Conservation (phyloP, 1,140 invertebrate species). For the Thalassaphorura encarpata region DNA sequence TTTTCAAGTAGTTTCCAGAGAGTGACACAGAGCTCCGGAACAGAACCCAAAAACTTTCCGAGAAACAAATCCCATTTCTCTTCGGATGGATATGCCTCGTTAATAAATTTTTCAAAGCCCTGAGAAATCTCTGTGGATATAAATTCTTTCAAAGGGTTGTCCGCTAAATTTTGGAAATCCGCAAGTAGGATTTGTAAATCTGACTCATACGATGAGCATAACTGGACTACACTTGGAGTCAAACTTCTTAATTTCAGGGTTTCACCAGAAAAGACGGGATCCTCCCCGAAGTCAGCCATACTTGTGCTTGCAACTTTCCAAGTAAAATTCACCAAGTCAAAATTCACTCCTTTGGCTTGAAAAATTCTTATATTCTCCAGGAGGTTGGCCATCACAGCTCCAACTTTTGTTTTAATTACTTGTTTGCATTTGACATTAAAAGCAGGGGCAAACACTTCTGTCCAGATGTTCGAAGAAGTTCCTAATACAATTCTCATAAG, state of each 20-base stretch:
- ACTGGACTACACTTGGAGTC: conserved; percentile 16
- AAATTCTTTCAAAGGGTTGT: conserved; percentile 21
- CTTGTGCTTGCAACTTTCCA: conserved; percentile 20
- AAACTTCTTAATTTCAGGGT: conserved; percentile 25
- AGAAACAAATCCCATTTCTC: conserved; percentile 16
- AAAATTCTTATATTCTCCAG: background rate
- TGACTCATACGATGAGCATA: conserved; percentile 20
- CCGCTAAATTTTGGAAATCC: conserved; percentile 22
- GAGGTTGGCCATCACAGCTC: conserved; percentile 9
- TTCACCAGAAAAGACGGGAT: too few relatives aligned
- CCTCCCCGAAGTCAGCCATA: background rate
- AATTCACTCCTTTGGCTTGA: background rate
- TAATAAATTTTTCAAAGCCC: conserved; percentile 8
- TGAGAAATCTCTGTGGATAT: conserved; percentile 17
- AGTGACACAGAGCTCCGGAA: conserved; percentile 21
- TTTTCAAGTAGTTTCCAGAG: conserved; percentile 29
- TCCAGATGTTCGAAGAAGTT: conserved; percentile 25
- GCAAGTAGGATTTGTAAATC: conserved; percentile 7
- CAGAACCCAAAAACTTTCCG: conserved; percentile 11
- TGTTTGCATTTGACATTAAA: conserved; percentile 21
- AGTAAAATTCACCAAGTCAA: conserved; percentile 26
- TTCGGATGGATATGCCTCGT: background rate
- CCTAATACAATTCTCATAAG: conserved; percentile 27
- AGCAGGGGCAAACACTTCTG: conserved; percentile 24
- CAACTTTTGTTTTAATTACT: conserved; percentile 5